Conservation (phyloP, 2,888 invertebrate species). For the Eupithecia insigniata region DNA sequence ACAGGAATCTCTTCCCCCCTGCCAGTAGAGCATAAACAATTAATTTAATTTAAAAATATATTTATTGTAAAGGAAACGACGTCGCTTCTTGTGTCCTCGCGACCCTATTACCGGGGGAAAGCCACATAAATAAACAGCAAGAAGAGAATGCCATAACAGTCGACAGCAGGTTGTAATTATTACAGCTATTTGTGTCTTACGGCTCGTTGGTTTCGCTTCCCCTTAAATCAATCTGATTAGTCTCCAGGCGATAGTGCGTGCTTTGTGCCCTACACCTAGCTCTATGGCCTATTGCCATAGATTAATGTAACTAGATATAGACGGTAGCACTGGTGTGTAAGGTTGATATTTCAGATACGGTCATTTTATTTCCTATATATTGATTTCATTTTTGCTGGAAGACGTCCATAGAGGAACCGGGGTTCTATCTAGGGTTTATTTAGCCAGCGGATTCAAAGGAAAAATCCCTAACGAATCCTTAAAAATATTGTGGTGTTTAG, state of each 20-base stretch:
- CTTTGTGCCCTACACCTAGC: slow-evolving; percentile 42
- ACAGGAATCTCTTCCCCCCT: no score
- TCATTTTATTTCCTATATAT: no score
- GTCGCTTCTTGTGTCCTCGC: background rate
- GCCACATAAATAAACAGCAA: slow-evolving; percentile 23
- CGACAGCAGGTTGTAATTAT: slow-evolving; percentile 35
- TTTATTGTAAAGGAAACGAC: no score
- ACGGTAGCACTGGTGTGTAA: background rate
- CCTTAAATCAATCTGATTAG: slow-evolving; percentile 44
- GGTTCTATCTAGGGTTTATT: no score
- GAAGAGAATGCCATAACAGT: slow-evolving; percentile 20
- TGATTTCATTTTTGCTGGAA: no score
- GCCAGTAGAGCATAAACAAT: no score
- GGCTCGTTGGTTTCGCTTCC: slow-evolving; percentile 36
- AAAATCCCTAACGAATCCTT: no score
- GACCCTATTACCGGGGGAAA: background rate
- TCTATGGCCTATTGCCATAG: background rate
- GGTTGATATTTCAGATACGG: no score
- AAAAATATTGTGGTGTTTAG: no score
- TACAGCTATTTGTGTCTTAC: slow-evolving; percentile 28
- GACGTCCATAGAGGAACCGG: no score
- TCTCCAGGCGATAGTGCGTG: slow-evolving; percentile 40
- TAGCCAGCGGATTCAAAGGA: no score
- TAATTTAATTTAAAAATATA: no score
- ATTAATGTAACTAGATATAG: background rate